A percentile compares a stretch with the other conserved stretches of the same genome.
These are phyloP conservation scores for Hippocampus zosterae DNA, from an alignment of 2,113 vertebrate genomes.

Conservation along the genomic window DNA sequence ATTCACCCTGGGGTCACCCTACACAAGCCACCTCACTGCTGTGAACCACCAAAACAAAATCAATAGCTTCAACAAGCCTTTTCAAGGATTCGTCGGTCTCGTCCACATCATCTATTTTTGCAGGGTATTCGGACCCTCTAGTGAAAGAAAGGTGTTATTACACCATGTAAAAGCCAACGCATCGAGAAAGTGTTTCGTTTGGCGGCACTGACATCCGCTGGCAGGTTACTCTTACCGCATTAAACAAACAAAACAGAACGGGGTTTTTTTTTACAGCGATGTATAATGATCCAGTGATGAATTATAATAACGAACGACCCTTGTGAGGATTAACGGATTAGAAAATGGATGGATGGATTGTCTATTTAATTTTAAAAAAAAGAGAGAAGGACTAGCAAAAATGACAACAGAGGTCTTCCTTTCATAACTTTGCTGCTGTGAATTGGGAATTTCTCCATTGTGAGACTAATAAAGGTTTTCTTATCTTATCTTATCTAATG, in stretches of 20 bases:
- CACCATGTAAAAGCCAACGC: not conserved
- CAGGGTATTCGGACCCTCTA: not conserved
- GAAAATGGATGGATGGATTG: too few species aligned
- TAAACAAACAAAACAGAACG: not conserved
- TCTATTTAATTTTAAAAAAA: too few species aligned
- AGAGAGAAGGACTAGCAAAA: too few species aligned
- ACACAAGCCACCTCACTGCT: constrained; percentile 11
- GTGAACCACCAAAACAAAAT: not conserved
- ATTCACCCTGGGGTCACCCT: constrained; percentile 14
- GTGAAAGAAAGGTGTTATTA: not conserved
- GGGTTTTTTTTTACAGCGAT: too few species aligned
- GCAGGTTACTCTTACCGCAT: not conserved
- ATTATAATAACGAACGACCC: too few species aligned
- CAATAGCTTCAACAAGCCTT: not conserved
- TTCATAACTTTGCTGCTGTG: too few species aligned
- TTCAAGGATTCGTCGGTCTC: not conserved
- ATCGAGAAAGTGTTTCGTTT: not conserved
- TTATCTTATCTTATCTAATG: too few species aligned
- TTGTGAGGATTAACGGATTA: too few species aligned
- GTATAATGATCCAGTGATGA: too few species aligned
- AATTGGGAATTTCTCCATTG: too few species aligned
- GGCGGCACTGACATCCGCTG: not conserved
- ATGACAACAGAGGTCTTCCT: too few species aligned
- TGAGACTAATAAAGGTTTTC: too few species aligned
- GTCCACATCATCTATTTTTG: not conserved